Evolutionary conservation across 2,113 vertebrate species (phyloP).

Genomic region (Sapayoa aenigma): DNA sequence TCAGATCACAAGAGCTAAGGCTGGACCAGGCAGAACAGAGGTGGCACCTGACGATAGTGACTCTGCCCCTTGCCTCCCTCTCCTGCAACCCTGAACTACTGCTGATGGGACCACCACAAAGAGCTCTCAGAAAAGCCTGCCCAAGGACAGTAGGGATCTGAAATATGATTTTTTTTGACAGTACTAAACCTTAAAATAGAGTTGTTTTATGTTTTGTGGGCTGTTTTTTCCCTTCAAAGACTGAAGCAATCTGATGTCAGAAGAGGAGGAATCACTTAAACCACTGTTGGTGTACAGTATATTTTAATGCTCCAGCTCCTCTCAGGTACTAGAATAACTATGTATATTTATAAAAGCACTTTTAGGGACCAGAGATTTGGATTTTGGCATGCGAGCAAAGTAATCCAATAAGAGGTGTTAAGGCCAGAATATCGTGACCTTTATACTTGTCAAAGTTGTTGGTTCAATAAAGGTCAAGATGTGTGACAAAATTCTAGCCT

Average conservation of each 20-base stretch:
- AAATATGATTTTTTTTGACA: neutral
- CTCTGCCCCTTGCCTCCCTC: neutral
- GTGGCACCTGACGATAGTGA: neutral
- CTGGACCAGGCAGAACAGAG: neutral
- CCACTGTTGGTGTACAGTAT: neutral
- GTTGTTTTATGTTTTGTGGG: neutral
- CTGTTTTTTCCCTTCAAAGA: neutral
- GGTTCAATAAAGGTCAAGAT: constrained; percentile 56
- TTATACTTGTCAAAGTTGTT: constrained; percentile 49
- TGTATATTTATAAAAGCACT: constrained; percentile 7
- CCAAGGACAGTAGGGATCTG: neutral
- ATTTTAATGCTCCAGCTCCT: constrained; percentile 8
- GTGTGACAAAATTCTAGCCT: constrained; percentile 52
- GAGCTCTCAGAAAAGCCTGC: neutral
- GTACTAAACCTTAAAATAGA: neutral
- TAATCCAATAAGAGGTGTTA: constrained; percentile 29
- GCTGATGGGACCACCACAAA: neutral
- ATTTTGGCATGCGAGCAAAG: constrained; percentile 33
- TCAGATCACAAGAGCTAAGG: neutral
- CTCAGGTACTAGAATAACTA: constrained; percentile 10
- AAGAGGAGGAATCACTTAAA: neutral
- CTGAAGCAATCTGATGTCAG: neutral
- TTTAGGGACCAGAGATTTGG: constrained; percentile 8
- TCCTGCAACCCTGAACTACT: neutral
- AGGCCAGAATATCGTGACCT: constrained; percentile 46